A percentile compares a stretch with the other conserved stretches of the same genome.
Conservation (phyloP, 2,888 invertebrate genomes). For the Prosapia bicincta region DNA sequence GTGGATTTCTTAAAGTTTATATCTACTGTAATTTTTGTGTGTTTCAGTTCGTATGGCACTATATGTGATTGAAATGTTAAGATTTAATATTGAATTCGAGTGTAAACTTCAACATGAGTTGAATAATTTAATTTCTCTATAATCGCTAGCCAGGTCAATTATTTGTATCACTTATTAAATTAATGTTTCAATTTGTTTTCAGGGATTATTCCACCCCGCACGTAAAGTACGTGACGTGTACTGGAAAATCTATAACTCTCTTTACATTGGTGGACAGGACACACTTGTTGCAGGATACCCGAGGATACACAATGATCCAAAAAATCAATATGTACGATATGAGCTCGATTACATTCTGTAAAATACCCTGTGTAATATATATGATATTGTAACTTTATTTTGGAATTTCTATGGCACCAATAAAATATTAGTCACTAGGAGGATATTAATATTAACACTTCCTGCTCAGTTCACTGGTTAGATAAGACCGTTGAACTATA, state of each 20-base stretch:
- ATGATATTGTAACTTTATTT: slow-evolving; percentile 9
- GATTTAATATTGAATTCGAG: too few relatives aligned
- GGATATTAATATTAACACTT: neutral
- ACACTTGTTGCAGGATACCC: slow-evolving; percentile 97
- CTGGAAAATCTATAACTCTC: slow-evolving; percentile 99
- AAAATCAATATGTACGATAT: slow-evolving; percentile 88
- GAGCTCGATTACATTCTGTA: slow-evolving; percentile 92
- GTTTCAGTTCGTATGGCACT: too few relatives aligned
- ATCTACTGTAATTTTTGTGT: too few relatives aligned
- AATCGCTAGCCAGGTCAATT: too few relatives aligned
- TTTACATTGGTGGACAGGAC: slow-evolving; percentile 99
- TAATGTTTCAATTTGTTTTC: slow-evolving; percentile 41
- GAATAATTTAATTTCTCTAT: too few relatives aligned
- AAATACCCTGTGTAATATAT: slow-evolving; percentile 38
- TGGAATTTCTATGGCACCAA: neutral
- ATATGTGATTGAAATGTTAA: too few relatives aligned
- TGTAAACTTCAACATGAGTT: too few relatives aligned
- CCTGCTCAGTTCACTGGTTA: neutral
- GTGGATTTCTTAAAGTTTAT: too few relatives aligned
- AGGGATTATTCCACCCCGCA: slow-evolving; percentile 98
- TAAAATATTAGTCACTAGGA: neutral
- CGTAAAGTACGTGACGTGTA: slow-evolving; percentile 98
- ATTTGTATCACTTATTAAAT: too few relatives aligned
- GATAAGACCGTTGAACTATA: neutral
- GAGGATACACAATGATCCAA: slow-evolving; percentile 92